phyloP scores from a whole-genome alignment of 2,888 invertebrate species.

The Aethes cnicana region DNA sequence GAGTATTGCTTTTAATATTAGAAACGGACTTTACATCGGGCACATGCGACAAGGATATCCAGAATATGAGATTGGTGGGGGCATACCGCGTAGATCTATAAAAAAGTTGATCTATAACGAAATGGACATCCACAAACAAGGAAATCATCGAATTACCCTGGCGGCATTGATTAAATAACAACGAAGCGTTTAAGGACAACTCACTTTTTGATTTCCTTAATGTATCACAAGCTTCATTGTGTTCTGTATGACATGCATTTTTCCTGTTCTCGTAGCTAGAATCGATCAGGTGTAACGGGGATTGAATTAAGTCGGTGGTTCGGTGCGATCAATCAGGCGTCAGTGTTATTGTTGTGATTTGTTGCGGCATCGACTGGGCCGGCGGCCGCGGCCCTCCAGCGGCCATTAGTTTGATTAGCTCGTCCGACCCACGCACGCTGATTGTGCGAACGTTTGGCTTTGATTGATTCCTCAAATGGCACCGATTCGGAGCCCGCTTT shows the following conservation, averaged over 20 bases:
- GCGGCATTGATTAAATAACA: too few relatives aligned
- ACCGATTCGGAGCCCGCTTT: conserved; percentile 51
- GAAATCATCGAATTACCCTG: too few relatives aligned
- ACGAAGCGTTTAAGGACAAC: too few relatives aligned
- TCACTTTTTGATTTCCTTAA: conserved; percentile 26
- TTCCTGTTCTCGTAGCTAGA: conserved; percentile 43
- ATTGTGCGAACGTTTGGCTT: conserved; percentile 69
- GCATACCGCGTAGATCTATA: too few relatives aligned
- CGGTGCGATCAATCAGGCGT: conserved; percentile 67
- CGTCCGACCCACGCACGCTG: conserved; percentile 69
- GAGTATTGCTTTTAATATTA: conserved; percentile 27
- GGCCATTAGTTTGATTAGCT: conserved; percentile 77
- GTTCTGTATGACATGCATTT: conserved; percentile 25
- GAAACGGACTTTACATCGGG: conserved; percentile 10
- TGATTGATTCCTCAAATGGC: conserved; percentile 75
- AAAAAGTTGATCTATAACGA: too few relatives aligned
- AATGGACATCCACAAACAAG: too few relatives aligned
- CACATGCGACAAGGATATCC: too few relatives aligned
- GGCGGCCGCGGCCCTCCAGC: conserved; percentile 47
- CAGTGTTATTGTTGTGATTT: conserved; percentile 76
- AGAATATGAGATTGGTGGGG: too few relatives aligned
- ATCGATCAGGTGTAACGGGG: conserved; percentile 61
- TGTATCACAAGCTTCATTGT: conserved; percentile 22
- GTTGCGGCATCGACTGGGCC: conserved; percentile 56
- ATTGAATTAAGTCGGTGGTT: conserved; percentile 60